Percentiles rank a stretch among this genome's conserved stretches.
Evolutionary conservation across 2,888 invertebrate genomes (phyloP).

Genomic region (Erebia palarica): DNA sequence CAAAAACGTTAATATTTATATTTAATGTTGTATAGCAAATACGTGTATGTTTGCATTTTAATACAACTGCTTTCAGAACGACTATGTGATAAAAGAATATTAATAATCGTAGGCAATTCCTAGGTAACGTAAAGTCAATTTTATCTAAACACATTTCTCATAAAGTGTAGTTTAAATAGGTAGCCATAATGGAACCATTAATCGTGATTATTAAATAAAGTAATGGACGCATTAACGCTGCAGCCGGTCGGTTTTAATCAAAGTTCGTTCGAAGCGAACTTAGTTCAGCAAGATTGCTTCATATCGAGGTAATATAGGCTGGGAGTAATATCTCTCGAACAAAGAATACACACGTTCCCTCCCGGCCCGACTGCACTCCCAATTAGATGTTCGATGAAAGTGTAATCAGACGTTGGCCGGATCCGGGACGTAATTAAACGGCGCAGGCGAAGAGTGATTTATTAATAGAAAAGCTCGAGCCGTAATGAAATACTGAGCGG

Average conservation of each 20-base stretch:
- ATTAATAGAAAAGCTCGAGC: constrained; percentile 82
- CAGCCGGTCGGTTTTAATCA: constrained; percentile 73
- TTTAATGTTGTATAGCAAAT: not conserved
- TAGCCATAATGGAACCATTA: constrained; percentile 22
- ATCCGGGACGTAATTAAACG: constrained; percentile 81
- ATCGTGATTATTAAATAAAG: constrained; percentile 24
- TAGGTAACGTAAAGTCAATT: constrained; percentile 11
- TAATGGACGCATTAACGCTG: constrained; percentile 45
- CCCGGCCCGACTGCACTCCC: constrained; percentile 73
- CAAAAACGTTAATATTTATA: not conserved
- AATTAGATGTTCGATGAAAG: constrained; percentile 83
- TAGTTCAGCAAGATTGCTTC: constrained; percentile 56
- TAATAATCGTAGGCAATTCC: constrained; percentile 15
- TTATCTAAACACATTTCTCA: constrained; percentile 23
- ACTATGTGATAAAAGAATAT: not conserved
- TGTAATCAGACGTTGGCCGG: constrained; percentile 80
- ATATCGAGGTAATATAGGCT: constrained; percentile 66
- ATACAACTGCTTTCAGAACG: not conserved
- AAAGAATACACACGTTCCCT: constrained; percentile 74
- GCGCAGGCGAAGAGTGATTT: constrained; percentile 81
- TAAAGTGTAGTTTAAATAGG: constrained; percentile 13
- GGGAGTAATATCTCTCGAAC: constrained; percentile 70
- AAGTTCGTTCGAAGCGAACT: constrained; percentile 75
- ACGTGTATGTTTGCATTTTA: not conserved
- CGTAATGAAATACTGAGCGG: constrained; percentile 82